Base-by-base conservation (phyloP, 2,888 invertebrate species). In the Spisula solida region DNA sequence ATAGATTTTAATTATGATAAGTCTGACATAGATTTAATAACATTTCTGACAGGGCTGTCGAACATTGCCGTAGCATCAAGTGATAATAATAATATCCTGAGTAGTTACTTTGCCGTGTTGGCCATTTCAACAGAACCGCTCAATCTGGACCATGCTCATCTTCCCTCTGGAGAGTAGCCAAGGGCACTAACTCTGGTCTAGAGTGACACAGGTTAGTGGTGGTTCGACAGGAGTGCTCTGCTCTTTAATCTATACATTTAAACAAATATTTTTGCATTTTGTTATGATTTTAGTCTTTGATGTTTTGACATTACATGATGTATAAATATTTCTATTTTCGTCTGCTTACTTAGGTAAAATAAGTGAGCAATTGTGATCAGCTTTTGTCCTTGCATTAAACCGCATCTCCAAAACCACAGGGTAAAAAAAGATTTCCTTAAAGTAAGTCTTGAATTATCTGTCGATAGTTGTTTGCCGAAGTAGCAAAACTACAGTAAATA, bases 31-130 rank as follows among this genome's bases (percentile, higher is more conserved):
- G 70, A 29, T 70, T 56, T 81, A 31, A 70, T 82, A 70, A 82
- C 82, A 48, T 90, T 91, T 90, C 88, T 85, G 82, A 90, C 89
- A 92, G 92, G 92, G 60, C 70, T 85, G 55, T 78, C 66, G 29
- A 60, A 29, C 48, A 56, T 66, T 66, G 87, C 81, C 70, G 90
- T 87, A 55, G 93, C 93, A 79, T 90, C 93, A 34, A 88, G 93
- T 60, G 82, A 90, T 89, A 95, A 94, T 92, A 94, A 94, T 92
- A 94, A 93, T 90, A 91, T 95, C 82, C 92, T 95, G 88, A 94
- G 94, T 87, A 94, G 95, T 34, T 96, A 95, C 93, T 93, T 94
- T 86, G 94, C 94, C 70, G 92, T 96, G 78, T 93, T 96, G 79
- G 94, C 94, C 82, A 92, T 95, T 86, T 95, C 95, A 25, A 90